A percentile compares a stretch with the other conserved stretches of the same genome.
phyloP scores from a whole-genome alignment of 2,113 vertebrate species.

The Pseudopipra pipra region DNA sequence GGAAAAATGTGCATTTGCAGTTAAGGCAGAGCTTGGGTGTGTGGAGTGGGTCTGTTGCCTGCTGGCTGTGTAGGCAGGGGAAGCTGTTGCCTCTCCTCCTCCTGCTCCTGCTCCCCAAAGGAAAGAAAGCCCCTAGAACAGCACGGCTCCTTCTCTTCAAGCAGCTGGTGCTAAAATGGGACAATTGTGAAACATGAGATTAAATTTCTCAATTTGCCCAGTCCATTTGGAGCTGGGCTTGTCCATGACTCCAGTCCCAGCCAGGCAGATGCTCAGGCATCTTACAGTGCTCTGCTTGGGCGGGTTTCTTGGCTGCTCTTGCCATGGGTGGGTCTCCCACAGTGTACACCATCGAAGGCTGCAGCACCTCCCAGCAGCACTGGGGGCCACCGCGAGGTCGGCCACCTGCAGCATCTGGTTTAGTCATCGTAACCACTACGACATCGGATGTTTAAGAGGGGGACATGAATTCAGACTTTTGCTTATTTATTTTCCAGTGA shows the following conservation, averaged over 20 bases:
- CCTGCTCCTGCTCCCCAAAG: not conserved
- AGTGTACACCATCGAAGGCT: fast-evolving
- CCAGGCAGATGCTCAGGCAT: not conserved
- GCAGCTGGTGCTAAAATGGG: not conserved
- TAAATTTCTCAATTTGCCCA: not conserved
- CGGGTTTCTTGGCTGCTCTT: not conserved
- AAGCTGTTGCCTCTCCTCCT: not conserved
- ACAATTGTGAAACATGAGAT: not conserved
- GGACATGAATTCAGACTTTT: not conserved
- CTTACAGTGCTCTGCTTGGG: not conserved
- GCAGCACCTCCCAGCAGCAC: not conserved
- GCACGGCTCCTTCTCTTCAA: not conserved
- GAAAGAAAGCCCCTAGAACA: not conserved
- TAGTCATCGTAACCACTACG: not conserved
- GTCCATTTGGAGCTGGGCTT: not conserved
- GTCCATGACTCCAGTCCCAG: fast-evolving
- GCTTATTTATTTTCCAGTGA: not conserved
- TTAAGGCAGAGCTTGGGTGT: not conserved
- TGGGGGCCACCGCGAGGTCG: fast-evolving
- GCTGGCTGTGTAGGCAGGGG: not conserved
- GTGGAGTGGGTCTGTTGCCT: not conserved
- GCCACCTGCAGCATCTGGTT: not conserved
- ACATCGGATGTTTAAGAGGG: not conserved
- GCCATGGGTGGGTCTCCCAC: not conserved
- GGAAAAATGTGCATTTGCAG: not conserved